Conservation (phyloP, 2,888 invertebrate genomes). For the Cremastinae sp. region DNA sequence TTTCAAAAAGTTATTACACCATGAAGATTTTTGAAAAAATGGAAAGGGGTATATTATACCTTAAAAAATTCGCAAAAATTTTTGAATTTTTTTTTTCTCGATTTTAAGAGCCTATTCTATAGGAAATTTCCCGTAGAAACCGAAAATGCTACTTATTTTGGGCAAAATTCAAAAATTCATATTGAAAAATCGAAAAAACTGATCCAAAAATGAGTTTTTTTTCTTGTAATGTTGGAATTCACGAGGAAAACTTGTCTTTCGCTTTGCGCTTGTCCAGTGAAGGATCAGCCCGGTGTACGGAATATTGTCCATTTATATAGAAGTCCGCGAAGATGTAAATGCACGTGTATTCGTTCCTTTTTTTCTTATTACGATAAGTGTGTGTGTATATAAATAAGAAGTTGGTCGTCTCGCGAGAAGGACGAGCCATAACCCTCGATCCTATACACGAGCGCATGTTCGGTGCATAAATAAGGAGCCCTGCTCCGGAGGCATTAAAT, state of each 20-base stretch:
- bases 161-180: too few relatives aligned
- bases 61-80: too few relatives aligned
- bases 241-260: constrained; percentile 28
- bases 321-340: constrained; percentile 16
- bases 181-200: too few relatives aligned
- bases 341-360: not conserved
- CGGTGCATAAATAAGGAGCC: constrained; percentile 79
- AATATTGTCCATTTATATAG: constrained; percentile 26
- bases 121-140: too few relatives aligned
- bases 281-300: constrained; percentile 23
- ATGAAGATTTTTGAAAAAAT: too few relatives aligned
- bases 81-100: too few relatives aligned
- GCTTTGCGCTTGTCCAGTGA: constrained; percentile 52
- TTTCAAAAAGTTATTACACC: too few relatives aligned
- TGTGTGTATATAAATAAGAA: constrained; percentile 31
- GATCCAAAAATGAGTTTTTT: too few relatives aligned
- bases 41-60: too few relatives aligned
- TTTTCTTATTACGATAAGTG: constrained; percentile 3
- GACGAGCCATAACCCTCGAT: constrained; percentile 72
- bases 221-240: not conserved
- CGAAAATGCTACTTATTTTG: too few relatives aligned
- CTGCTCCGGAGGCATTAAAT: constrained; percentile 78
- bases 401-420: constrained; percentile 43
- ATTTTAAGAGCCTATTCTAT: too few relatives aligned
- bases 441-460: constrained; percentile 74